Evolutionary conservation across 2,888 invertebrate genomes (phyloP).

Genomic region (Drosophila colorata): DNA sequence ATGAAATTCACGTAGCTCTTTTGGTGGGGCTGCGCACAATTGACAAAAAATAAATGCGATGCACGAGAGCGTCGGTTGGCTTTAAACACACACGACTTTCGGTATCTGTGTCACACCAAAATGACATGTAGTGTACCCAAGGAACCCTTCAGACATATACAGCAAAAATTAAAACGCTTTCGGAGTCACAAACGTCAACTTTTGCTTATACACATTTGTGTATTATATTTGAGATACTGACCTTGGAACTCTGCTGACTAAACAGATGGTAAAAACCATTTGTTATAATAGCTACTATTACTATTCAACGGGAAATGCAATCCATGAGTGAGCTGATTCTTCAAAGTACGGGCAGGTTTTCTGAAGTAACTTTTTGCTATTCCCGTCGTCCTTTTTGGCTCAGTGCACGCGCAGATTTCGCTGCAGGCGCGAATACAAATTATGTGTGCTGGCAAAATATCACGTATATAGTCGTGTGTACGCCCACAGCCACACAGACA

Average conservation of each 20-base stretch:
- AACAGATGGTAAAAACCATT: too few relatives aligned
- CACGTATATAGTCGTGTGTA: constrained; percentile 21
- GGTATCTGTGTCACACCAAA: neutral
- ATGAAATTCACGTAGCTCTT: constrained; percentile 28
- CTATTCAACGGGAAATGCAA: neutral
- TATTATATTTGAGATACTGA: too few relatives aligned
- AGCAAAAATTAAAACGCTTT: constrained; percentile 23
- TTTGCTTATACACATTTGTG: too few relatives aligned
- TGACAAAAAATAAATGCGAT: too few relatives aligned
- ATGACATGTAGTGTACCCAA: neutral
- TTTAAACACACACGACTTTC: constrained; percentile 31
- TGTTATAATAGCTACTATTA: neutral
- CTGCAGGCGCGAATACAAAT: constrained; percentile 48
- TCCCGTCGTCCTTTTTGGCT: constrained; percentile 9
- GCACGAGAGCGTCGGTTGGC: neutral
- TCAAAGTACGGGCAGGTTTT: neutral
- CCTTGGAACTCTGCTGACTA: too few relatives aligned
- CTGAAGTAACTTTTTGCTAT: neutral
- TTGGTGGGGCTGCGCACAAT: neutral
- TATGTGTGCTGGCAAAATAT: constrained; percentile 40
- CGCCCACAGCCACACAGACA: neutral
- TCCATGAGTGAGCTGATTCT: neutral
- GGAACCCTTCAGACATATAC: constrained; percentile 11
- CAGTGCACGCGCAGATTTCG: constrained; percentile 29
- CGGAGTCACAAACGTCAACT: neutral